These are phyloP conservation scores for Tauraco hartlaubi DNA, from an alignment of 2,797 vertebrate genomes.

Conservation along the genomic window DNA sequence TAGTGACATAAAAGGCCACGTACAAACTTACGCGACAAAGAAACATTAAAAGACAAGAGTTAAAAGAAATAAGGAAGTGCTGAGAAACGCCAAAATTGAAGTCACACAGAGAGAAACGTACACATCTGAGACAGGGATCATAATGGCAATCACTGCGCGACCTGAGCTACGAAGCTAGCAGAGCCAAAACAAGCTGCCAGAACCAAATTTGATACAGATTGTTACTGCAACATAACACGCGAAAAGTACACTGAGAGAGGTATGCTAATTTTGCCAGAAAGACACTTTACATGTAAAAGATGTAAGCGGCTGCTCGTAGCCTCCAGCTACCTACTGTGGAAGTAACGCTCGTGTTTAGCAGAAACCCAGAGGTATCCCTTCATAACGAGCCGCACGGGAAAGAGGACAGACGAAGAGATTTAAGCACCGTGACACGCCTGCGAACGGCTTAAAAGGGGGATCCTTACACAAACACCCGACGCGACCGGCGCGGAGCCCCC, in stretches of 20 bases:
- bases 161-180: background rate
- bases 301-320: background rate
- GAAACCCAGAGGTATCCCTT: background rate
- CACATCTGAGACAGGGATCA: background rate
- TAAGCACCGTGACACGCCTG: background rate
- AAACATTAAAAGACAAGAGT: background rate
- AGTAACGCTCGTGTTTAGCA: background rate
- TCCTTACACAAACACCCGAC: background rate
- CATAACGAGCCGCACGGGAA: background rate
- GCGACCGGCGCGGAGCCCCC: rapidly evolving
- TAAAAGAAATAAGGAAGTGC: background rate
- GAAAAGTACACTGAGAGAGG: background rate
- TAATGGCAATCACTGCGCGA: background rate
- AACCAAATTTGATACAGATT: background rate
- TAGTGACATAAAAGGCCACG: background rate
- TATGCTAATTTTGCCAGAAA: background rate
- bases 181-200: background rate
- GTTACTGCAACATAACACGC: background rate
- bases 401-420: background rate
- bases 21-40: background rate
- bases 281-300: background rate
- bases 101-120: background rate
- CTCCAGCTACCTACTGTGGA: background rate
- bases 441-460: background rate
- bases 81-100: background rate